Evolutionary conservation across 2,113 vertebrate genomes (phyloP).

Genomic region (Rostratula benghalensis): DNA sequence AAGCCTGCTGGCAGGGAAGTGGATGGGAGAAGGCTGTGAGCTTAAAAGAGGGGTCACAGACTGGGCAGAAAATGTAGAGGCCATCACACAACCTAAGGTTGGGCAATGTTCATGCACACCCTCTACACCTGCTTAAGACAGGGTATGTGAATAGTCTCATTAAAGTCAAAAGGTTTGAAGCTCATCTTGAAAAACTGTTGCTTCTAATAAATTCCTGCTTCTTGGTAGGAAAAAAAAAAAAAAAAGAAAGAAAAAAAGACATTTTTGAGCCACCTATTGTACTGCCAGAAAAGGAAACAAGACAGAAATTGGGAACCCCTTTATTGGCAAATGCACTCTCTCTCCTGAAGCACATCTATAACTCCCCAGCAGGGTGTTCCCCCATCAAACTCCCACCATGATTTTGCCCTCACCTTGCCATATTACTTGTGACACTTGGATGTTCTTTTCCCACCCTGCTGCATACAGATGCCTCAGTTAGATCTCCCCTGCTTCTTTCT

Average conservation of each 20-base stretch:
- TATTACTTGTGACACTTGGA: fast-evolving
- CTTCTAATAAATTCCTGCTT: background rate
- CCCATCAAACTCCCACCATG: fast-evolving
- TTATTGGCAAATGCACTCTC: background rate
- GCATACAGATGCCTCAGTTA: background rate
- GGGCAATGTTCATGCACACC: background rate
- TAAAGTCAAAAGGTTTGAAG: background rate
- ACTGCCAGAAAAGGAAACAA: background rate
- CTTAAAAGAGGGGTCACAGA: background rate
- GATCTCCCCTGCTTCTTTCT: background rate
- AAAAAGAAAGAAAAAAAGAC: background rate
- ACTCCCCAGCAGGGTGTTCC: too few relatives aligned
- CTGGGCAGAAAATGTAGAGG: background rate
- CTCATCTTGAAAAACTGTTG: background rate
- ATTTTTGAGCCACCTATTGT: background rate
- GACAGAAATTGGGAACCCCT: background rate
- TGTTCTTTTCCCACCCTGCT: fast-evolving
- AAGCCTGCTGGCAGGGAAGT: background rate
- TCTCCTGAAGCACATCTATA: fast-evolving
- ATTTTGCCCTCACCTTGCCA: background rate
- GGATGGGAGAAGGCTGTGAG: background rate
- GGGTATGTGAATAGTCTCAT: background rate
- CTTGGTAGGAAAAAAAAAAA: background rate
- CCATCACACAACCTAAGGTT: background rate
- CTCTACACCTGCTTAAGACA: background rate